phyloP scores from a whole-genome alignment of 2,888 invertebrate genomes.

The Drosophila prolongata region DNA sequence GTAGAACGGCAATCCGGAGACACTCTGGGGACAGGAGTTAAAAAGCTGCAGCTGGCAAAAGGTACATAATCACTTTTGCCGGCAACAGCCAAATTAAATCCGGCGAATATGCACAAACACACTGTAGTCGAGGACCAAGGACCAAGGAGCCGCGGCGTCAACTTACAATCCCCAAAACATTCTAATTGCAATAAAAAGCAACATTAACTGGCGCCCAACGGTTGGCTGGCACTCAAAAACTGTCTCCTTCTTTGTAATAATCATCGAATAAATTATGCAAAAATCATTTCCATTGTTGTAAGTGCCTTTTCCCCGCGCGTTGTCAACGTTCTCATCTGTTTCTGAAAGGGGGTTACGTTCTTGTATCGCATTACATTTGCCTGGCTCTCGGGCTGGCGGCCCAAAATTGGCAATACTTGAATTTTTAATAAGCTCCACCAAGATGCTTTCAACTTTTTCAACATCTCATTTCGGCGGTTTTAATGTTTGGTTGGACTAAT shows the following conservation, averaged over 20 bases:
- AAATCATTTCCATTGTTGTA: slow-evolving; percentile 81
- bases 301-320: slow-evolving; percentile 60
- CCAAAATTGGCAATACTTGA: slow-evolving; percentile 74
- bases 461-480: slow-evolving; percentile 23
- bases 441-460: slow-evolving; percentile 55
- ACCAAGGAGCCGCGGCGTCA: slow-evolving; percentile 13
- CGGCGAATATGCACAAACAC: slow-evolving; percentile 74
- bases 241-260: slow-evolving; percentile 77
- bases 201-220: slow-evolving; percentile 54
- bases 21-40: slow-evolving; percentile 49
- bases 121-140: slow-evolving; percentile 4
- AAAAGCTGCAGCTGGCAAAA: slow-evolving; percentile 53
- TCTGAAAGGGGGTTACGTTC: slow-evolving; percentile 26
- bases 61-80: slow-evolving; percentile 76
- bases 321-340: slow-evolving; percentile 45
- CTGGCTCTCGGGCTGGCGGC: slow-evolving; percentile 28
- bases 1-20: slow-evolving; percentile 46
- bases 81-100: slow-evolving; percentile 68
- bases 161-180: slow-evolving; percentile 56
- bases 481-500: slow-evolving; percentile 3
- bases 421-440: slow-evolving; percentile 76
- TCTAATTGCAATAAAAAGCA: slow-evolving; percentile 79
- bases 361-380: slow-evolving; percentile 72
- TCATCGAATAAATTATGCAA: slow-evolving; percentile 85
- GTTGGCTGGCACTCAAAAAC: slow-evolving; percentile 49